Conservation (phyloP, 2,797 vertebrate species). For the Acanthurus lineatus region DNA sequence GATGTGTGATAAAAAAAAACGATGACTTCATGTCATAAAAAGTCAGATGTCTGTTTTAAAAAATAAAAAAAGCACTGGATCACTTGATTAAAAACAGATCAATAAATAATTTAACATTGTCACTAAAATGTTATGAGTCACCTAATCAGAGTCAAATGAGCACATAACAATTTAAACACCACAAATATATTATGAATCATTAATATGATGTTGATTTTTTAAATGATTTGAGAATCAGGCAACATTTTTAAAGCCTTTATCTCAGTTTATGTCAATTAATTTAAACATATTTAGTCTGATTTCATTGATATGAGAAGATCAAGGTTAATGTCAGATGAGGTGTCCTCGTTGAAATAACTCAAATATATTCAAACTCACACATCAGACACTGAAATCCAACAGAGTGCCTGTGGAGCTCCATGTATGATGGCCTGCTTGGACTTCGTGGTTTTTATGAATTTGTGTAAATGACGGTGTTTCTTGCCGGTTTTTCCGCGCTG, state of each 20-base stretch:
- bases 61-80: background rate
- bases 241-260: background rate
- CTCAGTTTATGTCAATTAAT: background rate
- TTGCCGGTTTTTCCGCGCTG: conserved; percentile 30
- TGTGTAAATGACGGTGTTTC: conserved; percentile 35
- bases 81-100: background rate
- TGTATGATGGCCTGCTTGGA: conserved; percentile 16
- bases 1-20: background rate
- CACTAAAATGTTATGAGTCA: background rate
- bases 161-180: background rate
- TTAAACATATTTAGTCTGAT: background rate
- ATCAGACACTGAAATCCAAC: background rate
- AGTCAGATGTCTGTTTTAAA: background rate
- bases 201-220: too few relatives aligned
- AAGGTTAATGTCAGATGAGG: accelerated
- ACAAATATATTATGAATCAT: background rate
- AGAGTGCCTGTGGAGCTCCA: background rate
- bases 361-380: background rate
- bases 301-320: background rate
- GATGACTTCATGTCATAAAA: too few relatives aligned
- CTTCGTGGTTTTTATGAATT: conserved; percentile 23
- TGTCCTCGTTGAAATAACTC: background rate
- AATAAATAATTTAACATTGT: background rate
- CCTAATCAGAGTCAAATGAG: background rate
- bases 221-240: too few relatives aligned